Evolutionary conservation across 1,140 invertebrate genomes (phyloP).

Genomic region (Diploscapter pachys): DNA sequence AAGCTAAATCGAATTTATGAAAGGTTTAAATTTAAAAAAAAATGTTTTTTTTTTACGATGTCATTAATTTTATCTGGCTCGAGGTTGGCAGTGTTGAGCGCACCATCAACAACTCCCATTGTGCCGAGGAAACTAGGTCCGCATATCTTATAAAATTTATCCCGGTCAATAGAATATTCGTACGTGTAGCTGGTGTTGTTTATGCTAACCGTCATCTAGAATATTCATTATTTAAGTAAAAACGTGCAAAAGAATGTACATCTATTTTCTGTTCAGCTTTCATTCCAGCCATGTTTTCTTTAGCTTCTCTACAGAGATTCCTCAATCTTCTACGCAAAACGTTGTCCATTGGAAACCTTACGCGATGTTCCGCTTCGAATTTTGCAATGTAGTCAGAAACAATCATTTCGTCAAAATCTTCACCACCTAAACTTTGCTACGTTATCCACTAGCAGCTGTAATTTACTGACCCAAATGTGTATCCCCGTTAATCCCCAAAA

Average conservation of each 20-base stretch:
- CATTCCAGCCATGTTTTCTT: conserved; percentile 76
- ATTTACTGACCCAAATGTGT: too few relatives aligned
- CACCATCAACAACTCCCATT: conserved; percentile 17
- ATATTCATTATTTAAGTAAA: not conserved
- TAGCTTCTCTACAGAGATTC: conserved; percentile 65
- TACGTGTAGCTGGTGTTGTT: conserved; percentile 87
- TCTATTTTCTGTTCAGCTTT: not conserved
- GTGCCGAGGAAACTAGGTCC: conserved; percentile 72
- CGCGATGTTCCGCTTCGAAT: conserved; percentile 66
- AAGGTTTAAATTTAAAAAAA: too few relatives aligned
- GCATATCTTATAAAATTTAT: conserved; percentile 90
- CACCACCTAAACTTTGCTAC: conserved; percentile 63
- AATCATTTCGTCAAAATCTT: conserved; percentile 67
- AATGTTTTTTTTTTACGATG: too few relatives aligned
- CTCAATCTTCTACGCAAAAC: conserved; percentile 64
- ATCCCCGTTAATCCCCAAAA: conserved; percentile 89
- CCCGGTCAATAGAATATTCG: conserved; percentile 85
- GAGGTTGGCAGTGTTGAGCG: conserved; percentile 28
- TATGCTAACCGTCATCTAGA: conserved; percentile 65
- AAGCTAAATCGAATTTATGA: too few relatives aligned
- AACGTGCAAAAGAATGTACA: not conserved
- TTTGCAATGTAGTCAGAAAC: conserved; percentile 67
- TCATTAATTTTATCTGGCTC: conserved; percentile 69
- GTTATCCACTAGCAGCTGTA: too few relatives aligned
- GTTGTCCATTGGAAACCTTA: conserved; percentile 63